A percentile compares a stretch with the other conserved stretches of the same genome.
Conservation (phyloP, 2,113 vertebrate species). For the Camelus bactrianus region DNA sequence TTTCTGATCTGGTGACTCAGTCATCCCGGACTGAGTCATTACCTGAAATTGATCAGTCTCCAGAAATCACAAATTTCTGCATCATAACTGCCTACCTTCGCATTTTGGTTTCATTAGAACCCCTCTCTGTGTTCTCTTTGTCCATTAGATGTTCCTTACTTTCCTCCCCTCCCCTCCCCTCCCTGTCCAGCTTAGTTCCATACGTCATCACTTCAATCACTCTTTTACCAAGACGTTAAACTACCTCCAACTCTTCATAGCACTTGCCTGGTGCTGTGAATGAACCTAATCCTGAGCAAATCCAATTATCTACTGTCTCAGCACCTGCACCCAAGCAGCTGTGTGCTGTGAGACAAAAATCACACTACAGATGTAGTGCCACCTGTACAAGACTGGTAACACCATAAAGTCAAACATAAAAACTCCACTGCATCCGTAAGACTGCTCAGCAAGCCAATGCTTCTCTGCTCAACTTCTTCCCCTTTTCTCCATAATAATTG, state of each 20-base stretch:
- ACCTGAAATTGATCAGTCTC: background rate
- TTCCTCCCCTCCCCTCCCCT: background rate
- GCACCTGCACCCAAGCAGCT: background rate
- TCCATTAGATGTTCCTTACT: background rate
- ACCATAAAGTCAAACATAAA: background rate
- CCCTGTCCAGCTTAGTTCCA: background rate
- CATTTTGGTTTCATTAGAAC: background rate
- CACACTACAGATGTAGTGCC: too few species aligned
- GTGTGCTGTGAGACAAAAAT: background rate
- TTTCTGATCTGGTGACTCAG: background rate
- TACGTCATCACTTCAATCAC: background rate
- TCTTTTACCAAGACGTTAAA: background rate
- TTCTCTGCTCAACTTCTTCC: background rate
- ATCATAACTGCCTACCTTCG: background rate
- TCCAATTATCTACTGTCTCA: background rate
- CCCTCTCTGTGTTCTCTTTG: background rate
- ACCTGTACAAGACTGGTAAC: background rate
- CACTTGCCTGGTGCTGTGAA: background rate
- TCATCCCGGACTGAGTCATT: background rate
- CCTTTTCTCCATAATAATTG: background rate
- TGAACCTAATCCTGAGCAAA: background rate
- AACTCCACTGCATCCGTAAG: background rate
- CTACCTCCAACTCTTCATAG: background rate
- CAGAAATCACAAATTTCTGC: background rate
- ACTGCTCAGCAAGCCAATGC: background rate